Percentiles rank a stretch among this genome's conserved stretches.
Conservation (phyloP, 2,797 vertebrate genomes). For the Geotrypetes seraphini region DNA sequence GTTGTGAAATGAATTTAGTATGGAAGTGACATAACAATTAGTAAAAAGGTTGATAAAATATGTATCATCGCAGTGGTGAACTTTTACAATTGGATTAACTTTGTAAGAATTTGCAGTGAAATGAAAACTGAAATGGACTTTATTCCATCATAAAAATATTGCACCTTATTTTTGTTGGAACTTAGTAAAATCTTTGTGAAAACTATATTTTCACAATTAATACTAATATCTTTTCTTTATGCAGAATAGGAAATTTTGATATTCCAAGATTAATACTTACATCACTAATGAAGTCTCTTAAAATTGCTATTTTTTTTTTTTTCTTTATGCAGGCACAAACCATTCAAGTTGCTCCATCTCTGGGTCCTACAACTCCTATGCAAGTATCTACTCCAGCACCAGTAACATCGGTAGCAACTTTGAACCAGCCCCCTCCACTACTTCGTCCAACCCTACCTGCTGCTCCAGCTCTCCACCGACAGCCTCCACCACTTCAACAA, state of each 20-base stretch:
- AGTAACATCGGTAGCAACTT: slow-evolving; percentile 54
- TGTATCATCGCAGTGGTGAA: slow-evolving; percentile 32
- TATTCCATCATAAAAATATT: too few species aligned
- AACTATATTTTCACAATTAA: too few species aligned
- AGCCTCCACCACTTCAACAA: slow-evolving; percentile 91
- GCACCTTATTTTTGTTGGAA: too few species aligned
- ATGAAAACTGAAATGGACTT: too few species aligned
- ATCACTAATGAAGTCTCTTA: too few species aligned
- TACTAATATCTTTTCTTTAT: too few species aligned
- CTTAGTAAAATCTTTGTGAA: too few species aligned
- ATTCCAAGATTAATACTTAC: too few species aligned
- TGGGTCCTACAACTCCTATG: slow-evolving; percentile 72
- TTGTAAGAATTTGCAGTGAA: too few species aligned
- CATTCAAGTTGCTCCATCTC: slow-evolving; percentile 63
- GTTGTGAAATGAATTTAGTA: slow-evolving; percentile 42
- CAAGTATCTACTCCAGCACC: slow-evolving; percentile 57
- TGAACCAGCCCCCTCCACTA: slow-evolving; percentile 90
- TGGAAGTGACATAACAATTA: slow-evolving; percentile 40
- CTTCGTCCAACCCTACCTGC: slow-evolving; percentile 84
- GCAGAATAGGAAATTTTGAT: too few species aligned
- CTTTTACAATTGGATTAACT: too few species aligned
- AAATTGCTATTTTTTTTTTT: slow-evolving; percentile 41
- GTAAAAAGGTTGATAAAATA: slow-evolving; percentile 44
- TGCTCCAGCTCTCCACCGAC: slow-evolving; percentile 85
- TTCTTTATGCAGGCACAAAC: slow-evolving; percentile 57